These are phyloP conservation scores for Caenorhabditis wallacei DNA, from an alignment of 2,888 invertebrate genomes.

Conservation along the genomic window DNA sequence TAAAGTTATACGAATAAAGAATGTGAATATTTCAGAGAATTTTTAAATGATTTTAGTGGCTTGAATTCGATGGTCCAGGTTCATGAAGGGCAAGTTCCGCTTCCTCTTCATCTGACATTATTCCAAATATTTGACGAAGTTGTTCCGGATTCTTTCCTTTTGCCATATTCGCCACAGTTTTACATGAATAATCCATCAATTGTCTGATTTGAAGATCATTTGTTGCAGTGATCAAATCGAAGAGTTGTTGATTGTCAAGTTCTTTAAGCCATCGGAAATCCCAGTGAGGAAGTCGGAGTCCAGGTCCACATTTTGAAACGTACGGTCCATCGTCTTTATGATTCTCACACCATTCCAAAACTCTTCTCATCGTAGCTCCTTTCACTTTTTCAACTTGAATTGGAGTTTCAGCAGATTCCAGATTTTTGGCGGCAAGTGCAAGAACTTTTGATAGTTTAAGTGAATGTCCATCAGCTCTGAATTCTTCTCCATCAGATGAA, in stretches of 20 bases:
- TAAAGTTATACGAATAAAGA: neutral
- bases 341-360: conserved; percentile 32
- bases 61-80: conserved; percentile 32
- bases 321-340: conserved; percentile 33
- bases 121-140: conserved; percentile 33
- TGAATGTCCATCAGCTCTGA: conserved; percentile 16
- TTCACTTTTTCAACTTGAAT: conserved; percentile 36
- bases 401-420: neutral
- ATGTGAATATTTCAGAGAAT: neutral
- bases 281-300: conserved; percentile 28
- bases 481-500: conserved; percentile 6
- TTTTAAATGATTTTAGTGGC: neutral
- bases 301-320: conserved; percentile 22
- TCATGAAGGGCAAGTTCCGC: conserved; percentile 32
- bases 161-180: conserved; percentile 50
- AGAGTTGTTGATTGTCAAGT: conserved; percentile 9
- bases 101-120: conserved; percentile 40
- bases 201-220: conserved; percentile 31
- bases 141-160: conserved; percentile 43
- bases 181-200: conserved; percentile 43
- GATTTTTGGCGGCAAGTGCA: conserved; percentile 1
- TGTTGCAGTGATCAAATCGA: conserved; percentile 29
- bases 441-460: conserved; percentile 15
- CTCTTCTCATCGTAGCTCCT: conserved; percentile 14
- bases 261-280: conserved; percentile 33